phyloP scores from a whole-genome alignment of 2,888 invertebrate genomes.

The Erebia ligea region DNA sequence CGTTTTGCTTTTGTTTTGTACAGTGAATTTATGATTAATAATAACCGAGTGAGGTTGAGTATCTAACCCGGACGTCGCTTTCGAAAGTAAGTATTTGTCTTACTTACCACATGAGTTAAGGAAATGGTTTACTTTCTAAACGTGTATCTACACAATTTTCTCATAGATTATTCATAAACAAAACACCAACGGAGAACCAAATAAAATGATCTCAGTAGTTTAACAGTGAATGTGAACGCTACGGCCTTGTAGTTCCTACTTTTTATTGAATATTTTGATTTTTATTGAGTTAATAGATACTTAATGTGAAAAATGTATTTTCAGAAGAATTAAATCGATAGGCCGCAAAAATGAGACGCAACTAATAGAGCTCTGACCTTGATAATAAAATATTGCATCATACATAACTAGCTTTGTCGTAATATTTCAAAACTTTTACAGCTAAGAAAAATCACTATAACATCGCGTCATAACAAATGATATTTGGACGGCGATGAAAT shows the following conservation, averaged over 20 bases:
- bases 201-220: neutral
- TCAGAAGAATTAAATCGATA: too few species aligned
- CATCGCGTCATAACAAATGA: slow-evolving; percentile 40
- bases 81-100: slow-evolving; percentile 24
- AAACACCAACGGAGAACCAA: neutral
- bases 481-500: slow-evolving; percentile 52
- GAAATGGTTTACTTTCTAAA: slow-evolving; percentile 19
- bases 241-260: neutral
- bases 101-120: slow-evolving; percentile 10
- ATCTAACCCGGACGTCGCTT: slow-evolving; percentile 14
- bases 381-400: neutral
- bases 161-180: neutral
- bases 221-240: too few species aligned
- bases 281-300: too few species aligned
- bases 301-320: too few species aligned
- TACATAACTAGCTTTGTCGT: slow-evolving; percentile 3
- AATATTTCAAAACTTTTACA: slow-evolving; percentile 19
- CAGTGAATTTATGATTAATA: slow-evolving; percentile 74
- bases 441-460: slow-evolving; percentile 26
- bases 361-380: too few species aligned
- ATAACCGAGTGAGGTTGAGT: slow-evolving; percentile 45
- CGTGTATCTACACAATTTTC: slow-evolving; percentile 1
- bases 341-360: too few species aligned
- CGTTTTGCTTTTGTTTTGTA: slow-evolving; percentile 73
- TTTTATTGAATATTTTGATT: too few species aligned